phyloP scores from a whole-genome alignment of 2,113 vertebrate species.

The Casuarius casuarius region DNA sequence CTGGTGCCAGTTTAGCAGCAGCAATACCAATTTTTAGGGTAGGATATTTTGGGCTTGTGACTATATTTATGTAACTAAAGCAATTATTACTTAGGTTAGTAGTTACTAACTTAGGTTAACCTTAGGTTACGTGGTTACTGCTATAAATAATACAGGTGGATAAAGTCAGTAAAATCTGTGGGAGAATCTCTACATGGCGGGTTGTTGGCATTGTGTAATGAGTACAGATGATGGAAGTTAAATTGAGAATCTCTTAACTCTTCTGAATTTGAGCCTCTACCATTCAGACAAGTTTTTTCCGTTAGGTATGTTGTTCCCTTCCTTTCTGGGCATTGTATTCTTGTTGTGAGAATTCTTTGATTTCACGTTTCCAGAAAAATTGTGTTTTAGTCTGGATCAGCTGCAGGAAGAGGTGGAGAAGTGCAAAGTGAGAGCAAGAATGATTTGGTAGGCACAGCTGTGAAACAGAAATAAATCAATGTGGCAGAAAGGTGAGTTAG shows the following conservation, averaged over 20 bases:
- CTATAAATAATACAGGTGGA: not conserved
- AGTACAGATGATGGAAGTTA: not conserved
- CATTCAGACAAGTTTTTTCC: not conserved
- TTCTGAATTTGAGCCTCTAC: not conserved
- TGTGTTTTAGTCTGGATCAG: slow-evolving; percentile 15
- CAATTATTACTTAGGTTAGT: not conserved
- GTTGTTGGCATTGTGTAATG: not conserved
- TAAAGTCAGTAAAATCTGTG: not conserved
- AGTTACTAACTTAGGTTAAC: no score
- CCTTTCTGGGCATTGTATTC: not conserved
- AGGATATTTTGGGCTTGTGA: not conserved
- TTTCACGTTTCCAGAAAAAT: slow-evolving; percentile 2
- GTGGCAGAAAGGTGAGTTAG: slow-evolving; percentile 35
- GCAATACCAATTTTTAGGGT: not conserved
- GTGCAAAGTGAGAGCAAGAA: not conserved
- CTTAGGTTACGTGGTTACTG: not conserved
- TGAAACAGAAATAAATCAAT: slow-evolving; percentile 60
- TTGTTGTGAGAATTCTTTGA: not conserved
- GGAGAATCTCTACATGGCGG: not conserved
- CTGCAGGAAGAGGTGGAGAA: not conserved
- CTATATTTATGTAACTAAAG: not conserved
- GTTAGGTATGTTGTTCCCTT: not conserved
- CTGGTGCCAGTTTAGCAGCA: slow-evolving; percentile 8
- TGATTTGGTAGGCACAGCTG: slow-evolving; percentile 31
- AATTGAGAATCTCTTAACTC: not conserved